Conservation (phyloP, 2,888 invertebrate genomes). For the Andricus quercusramuli region DNA sequence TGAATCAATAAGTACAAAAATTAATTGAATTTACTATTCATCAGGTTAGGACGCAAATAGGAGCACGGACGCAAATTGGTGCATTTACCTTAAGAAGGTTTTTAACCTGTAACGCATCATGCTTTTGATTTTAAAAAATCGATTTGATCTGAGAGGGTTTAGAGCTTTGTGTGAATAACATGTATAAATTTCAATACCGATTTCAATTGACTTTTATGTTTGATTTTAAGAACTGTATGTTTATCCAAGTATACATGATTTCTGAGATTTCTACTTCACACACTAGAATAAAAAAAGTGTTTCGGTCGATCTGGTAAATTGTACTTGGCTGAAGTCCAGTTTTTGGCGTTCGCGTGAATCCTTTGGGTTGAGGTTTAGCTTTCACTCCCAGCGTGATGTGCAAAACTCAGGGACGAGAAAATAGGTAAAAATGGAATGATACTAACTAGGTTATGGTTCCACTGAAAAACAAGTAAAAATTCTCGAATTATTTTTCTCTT, state of each 20-base stretch:
- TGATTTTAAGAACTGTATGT: not conserved
- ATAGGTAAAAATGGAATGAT: not conserved
- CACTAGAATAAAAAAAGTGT: not conserved
- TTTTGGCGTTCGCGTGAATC: not conserved
- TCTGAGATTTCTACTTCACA: not conserved
- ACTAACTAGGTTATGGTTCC: slow-evolving; percentile 19
- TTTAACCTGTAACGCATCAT: no score
- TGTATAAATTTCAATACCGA: not conserved
- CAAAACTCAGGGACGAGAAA: not conserved
- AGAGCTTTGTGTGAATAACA: not conserved
- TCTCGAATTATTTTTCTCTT: not conserved
- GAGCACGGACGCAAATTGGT: no score
- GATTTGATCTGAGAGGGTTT: not conserved
- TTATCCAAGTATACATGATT: not conserved
- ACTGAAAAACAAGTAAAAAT: not conserved
- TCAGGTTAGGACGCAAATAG: no score
- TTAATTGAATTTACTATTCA: no score
- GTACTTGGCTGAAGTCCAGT: not conserved
- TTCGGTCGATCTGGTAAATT: not conserved
- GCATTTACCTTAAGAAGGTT: no score
- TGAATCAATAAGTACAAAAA: no score
- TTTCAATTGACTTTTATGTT: not conserved
- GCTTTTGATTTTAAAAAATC: no score
- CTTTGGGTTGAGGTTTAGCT: not conserved
- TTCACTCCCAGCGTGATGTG: not conserved